Evolutionary conservation across 2,797 vertebrate species (phyloP).

Genomic region (Chloroceryle amazona): DNA sequence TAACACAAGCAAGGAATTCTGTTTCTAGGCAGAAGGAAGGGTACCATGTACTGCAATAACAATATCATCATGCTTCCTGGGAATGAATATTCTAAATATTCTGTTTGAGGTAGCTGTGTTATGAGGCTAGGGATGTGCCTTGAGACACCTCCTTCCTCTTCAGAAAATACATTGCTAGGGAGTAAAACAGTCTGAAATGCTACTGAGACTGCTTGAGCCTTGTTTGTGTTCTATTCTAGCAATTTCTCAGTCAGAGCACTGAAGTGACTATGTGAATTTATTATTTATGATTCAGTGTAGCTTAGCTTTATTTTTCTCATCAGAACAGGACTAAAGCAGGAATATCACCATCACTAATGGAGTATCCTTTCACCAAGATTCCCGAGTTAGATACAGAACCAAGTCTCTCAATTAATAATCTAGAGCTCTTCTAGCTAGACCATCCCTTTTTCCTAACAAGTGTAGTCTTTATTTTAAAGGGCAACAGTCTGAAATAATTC

Average conservation of each 20-base stretch:
- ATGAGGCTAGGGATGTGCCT: neutral
- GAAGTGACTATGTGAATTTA: neutral
- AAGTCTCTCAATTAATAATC: neutral
- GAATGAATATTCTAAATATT: conserved; percentile 29
- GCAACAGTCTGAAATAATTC: neutral
- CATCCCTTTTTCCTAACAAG: neutral
- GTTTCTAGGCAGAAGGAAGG: conserved; percentile 45
- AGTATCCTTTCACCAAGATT: neutral
- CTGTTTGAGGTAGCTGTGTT: conserved; percentile 7
- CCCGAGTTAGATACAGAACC: neutral
- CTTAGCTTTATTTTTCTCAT: neutral
- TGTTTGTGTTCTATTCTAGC: neutral
- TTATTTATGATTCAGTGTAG: neutral
- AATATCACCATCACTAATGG: neutral
- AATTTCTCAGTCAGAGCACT: neutral
- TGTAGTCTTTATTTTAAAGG: neutral
- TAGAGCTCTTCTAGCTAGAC: neutral
- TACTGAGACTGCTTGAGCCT: neutral
- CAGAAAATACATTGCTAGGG: neutral
- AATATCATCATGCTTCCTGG: neutral
- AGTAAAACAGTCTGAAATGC: neutral
- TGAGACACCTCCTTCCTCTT: neutral
- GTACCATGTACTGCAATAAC: neutral
- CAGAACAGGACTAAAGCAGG: neutral
- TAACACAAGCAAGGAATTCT: conserved; percentile 38